Base-by-base conservation (phyloP, 2,888 invertebrate genomes). In the Trilocha varians region DNA sequence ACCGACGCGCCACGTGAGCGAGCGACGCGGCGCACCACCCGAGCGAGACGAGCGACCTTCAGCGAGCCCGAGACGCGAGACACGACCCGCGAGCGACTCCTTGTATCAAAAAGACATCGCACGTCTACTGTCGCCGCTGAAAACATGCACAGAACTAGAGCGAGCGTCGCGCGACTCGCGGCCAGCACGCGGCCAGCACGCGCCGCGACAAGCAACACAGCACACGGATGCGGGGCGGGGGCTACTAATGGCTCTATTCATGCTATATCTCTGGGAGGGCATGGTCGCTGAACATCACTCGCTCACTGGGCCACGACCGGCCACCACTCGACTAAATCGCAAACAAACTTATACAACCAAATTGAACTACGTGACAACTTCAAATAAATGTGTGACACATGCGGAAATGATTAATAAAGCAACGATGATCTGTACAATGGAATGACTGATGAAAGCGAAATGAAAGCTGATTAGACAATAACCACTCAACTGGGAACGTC, bases 1-100 rank as follows among this genome's bases (percentile, higher is more conserved):
- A 83, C 79, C 82, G 80, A 74, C 74, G 82, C 78, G 82, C 78
- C 82, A 78, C 70, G 84, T 84, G 84, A 83, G 79, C 82, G 79
- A 70, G 53, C 52, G 47, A 53, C 59, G 59, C 61, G 45, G 54
- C 49, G 53, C 49, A 63, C 60, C 63, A 57, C 63, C 55, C 54
- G 50, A 49, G 48, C 46, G 54, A 55, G 55, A 62, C 65, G n/a
- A 84, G 83, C 78, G 83, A 84, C 82, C 78, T 83, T 84, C 84
- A 84, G 84, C 84, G 84, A 83, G 79, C 82, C 80, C 70, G 53
- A 52, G 47, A 53, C 59, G 59, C 61, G 45, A 53, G 49, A 53
- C 49, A 63, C 60, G 64, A 57, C 63, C 55, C 54, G 50, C 49
- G 48, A 45, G 54, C 55, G 55, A 62, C 65, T 55, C 56, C 54